Evolutionary conservation across 2,888 invertebrate genomes (phyloP), one percentile per base, ranked within the genome.

Genomic region (Oxytorus armatus): DNA sequence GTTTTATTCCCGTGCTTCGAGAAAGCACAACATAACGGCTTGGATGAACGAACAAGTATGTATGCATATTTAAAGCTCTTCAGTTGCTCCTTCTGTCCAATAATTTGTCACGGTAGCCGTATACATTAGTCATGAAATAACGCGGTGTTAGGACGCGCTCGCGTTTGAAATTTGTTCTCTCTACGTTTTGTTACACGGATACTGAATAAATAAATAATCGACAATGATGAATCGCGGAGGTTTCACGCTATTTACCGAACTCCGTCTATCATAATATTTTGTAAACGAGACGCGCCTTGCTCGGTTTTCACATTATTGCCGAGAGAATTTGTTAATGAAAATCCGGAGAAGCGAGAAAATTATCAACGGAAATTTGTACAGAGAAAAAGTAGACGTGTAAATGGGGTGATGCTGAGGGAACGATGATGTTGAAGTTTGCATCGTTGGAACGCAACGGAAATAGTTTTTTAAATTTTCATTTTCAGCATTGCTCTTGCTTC

Each of bases 261-360:
- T 74, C 47, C 70, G 57, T 79, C 76, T 77, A 66, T 81, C 78
- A 82, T 70, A 81, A 81, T 70, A 79, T 77, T 55, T 70, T 51
- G 55, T 80, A 68, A n/a, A 73, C 68, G 72, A 72, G 68, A 33
- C 49, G 18, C 57, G 57, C n/a, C 33, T n/a, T 36, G 36, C 59
- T 16, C 42, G 25, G n/a, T n/a, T n/a, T n/a, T n/a, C n/a, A n/a
- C n/a, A n/a, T n/a, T n/a, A n/a, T n/a, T n/a, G n/a, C 4, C 29
- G 68, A 25, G 55, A 33, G 57, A 29, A 66, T 61, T 76, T 33
- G n/a, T 51, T 11, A 72, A 59, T 29, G 51, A 72, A 65, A 76
- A 21, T 36, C 18, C 47, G 49, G 68, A 29, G 51, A 61, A 75
- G 44, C 18, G 55, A 8, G 44, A 47, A n/a, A 70, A 36, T 47